Evolutionary conservation across 1,140 invertebrate genomes (phyloP), one percentile per base, ranked within the genome.

Genomic region (Solen grandis): DNA sequence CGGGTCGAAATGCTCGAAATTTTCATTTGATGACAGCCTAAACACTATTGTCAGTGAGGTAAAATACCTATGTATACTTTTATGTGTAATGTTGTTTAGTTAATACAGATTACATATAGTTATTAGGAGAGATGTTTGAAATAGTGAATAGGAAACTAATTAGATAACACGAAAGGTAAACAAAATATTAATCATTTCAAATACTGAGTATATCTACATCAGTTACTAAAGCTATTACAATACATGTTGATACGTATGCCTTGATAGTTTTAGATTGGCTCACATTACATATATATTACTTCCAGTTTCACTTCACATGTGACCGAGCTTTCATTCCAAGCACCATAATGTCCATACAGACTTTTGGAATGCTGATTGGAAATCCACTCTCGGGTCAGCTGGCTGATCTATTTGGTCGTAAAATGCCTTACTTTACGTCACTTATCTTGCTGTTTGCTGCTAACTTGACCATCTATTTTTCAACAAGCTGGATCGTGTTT

Each of bases 251-350:
- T 63, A 63, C 8, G 36, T 8, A 33, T 25, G 4, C 33, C 13
- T 16, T 63, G 60, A 16, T 10, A 35, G 5, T 46, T 66, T n/a
- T n/a, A n/a, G n/a, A n/a, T n/a, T n/a, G n/a, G n/a, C n/a, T n/a
- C n/a, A n/a, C n/a, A n/a, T n/a, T n/a, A n/a, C n/a, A n/a, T n/a
- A n/a, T n/a, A n/a, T n/a, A n/a, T 22, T 8, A 1, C 41, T 76
- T 66, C 35, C 68, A 86, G 85, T 86, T 80, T 62, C 31, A 73
- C 29, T 69, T 86, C 14, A 72, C 85, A 0, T 86, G 85, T 55
- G 81, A 77, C 0, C 1, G 55, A 27, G 63, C 65, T 57, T 85
- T 69, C 73, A 66, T 85, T n/a, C 70, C 60, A n/a, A 54, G 70
- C 31, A 54, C 69, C 0, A 68, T 83, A 5, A 83, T 22, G 1